Base-by-base conservation (phyloP, 2,888 invertebrate species). In the Caenorhabditis becei region DNA sequence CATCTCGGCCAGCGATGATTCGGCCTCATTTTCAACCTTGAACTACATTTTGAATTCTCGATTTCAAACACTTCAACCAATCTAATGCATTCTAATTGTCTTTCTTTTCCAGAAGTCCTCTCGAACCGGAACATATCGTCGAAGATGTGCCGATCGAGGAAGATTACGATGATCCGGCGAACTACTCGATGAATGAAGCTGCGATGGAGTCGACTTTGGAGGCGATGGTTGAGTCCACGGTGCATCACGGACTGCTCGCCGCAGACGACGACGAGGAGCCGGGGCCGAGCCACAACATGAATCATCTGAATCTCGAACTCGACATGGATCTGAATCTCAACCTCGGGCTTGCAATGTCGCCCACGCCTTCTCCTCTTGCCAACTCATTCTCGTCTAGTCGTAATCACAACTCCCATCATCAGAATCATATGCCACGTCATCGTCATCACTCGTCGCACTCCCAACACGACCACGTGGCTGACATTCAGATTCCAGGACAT, bases 311-410 rank as follows among this genome's bases (percentile, higher is more conserved):
- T 3, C 37, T 59, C 20, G 35, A 59, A 11, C 41, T 41, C 59
- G 59, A 59, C 14, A 37, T 59, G 41, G 59, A 41, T 2, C 37
- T 41, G 41, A 35, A 44, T 24, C 16, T 56, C n/a, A n/a, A n/a
- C 20, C 5, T 37, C 20, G 28, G 3, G 5, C 18, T 32, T 8
- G 37, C n/a, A 10, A 20, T 58, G 5, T 37, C 37, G 28, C 2
- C 24, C 23, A 59, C 59, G 1, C 41, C 59, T 3, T 41, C 59
- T 20, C 59, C 59, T 4, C 24, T 16, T 18, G 58, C 35, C 37
- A 18, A 18, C 58, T 58, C n/a, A n/a, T n/a, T n/a, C n/a, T n/a
- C n/a, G n/a, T 26, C 7, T 32, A 56, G 10, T n/a, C 24, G 28
- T 2, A 28, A 5, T 2, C 56, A 16, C 18, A 23, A 32, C 11